Percentiles rank a stretch among this genome's conserved stretches.
phyloP scores from a whole-genome alignment of 2,888 invertebrate genomes.

The Cataglyphis livida region DNA sequence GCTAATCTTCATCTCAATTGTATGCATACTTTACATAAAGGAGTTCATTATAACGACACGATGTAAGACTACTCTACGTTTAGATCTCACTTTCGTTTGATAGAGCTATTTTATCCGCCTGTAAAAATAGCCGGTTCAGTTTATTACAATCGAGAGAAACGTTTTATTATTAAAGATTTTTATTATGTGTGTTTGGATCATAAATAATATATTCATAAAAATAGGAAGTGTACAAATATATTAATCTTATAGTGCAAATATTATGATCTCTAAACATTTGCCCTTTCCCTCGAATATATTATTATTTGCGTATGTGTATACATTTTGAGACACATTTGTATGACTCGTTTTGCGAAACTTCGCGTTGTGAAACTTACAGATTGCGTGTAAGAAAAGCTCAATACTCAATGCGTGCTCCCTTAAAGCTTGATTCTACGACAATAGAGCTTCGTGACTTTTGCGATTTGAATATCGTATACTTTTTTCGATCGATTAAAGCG shows the following conservation, averaged over 20 bases:
- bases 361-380: slow-evolving; percentile 17
- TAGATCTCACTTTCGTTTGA: slow-evolving; percentile 40
- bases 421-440: slow-evolving; percentile 64
- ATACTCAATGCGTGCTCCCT: slow-evolving; percentile 45
- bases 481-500: slow-evolving; percentile 39
- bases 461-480: slow-evolving; percentile 13
- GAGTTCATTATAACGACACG: slow-evolving; percentile 65
- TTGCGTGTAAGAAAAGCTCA: slow-evolving; percentile 53
- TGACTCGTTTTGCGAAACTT: slow-evolving; percentile 23
- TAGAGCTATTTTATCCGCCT: slow-evolving; percentile 46
- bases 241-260: slow-evolving; percentile 44
- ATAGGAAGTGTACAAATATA: slow-evolving; percentile 61
- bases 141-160: slow-evolving; percentile 41
- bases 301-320: slow-evolving; percentile 25
- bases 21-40: slow-evolving; percentile 69
- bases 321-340: slow-evolving; percentile 35
- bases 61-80: slow-evolving; percentile 49
- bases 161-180: slow-evolving; percentile 53
- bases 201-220: slow-evolving; percentile 55
- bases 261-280: slow-evolving; percentile 45
- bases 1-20: neutral
- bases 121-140: slow-evolving; percentile 61
- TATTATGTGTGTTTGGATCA: slow-evolving; percentile 29
- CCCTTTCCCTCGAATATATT: slow-evolving; percentile 48
- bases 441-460: slow-evolving; percentile 34